Evolutionary conservation across 2,113 vertebrate species (phyloP).

Genomic region (Amblyopsis rosae): DNA sequence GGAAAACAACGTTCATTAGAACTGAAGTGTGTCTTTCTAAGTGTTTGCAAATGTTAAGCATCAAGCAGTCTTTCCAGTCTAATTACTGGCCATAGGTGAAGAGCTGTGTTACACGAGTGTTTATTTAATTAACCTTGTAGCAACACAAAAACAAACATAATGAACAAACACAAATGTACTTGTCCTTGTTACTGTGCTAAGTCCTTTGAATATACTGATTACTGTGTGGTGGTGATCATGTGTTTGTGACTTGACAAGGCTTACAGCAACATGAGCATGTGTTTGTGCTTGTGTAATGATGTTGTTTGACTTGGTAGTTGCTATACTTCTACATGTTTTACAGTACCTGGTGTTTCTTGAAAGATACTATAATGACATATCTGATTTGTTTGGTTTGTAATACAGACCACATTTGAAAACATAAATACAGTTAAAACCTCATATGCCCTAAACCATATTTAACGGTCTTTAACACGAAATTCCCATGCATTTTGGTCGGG

Average conservation of each 20-base stretch:
- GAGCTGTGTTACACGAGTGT: slow-evolving; percentile 24
- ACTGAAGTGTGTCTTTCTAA: slow-evolving; percentile 16
- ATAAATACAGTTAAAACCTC: too few relatives aligned
- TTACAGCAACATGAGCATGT: slow-evolving; percentile 15
- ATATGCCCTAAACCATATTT: too few relatives aligned
- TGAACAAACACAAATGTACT: not conserved
- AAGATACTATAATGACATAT: too few relatives aligned
- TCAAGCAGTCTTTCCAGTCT: slow-evolving; percentile 30
- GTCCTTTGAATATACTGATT: too few relatives aligned
- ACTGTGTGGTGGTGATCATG: slow-evolving; percentile 2
- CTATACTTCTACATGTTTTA: too few relatives aligned
- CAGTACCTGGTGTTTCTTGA: too few relatives aligned
- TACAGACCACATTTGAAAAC: too few relatives aligned
- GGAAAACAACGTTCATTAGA: not conserved
- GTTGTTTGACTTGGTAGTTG: too few relatives aligned
- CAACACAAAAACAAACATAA: not conserved
- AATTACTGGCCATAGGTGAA: slow-evolving; percentile 18
- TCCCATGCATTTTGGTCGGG: too few relatives aligned
- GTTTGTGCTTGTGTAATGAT: not conserved
- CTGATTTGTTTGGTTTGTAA: too few relatives aligned
- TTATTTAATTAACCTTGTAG: slow-evolving; percentile 9
- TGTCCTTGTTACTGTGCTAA: not conserved
- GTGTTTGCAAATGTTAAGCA: slow-evolving; percentile 22
- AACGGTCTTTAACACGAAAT: too few relatives aligned
- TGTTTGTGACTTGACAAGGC: slow-evolving; percentile 14